Conservation (phyloP, 1,140 invertebrate species). For the Pseudomyrmex cubaensis region DNA sequence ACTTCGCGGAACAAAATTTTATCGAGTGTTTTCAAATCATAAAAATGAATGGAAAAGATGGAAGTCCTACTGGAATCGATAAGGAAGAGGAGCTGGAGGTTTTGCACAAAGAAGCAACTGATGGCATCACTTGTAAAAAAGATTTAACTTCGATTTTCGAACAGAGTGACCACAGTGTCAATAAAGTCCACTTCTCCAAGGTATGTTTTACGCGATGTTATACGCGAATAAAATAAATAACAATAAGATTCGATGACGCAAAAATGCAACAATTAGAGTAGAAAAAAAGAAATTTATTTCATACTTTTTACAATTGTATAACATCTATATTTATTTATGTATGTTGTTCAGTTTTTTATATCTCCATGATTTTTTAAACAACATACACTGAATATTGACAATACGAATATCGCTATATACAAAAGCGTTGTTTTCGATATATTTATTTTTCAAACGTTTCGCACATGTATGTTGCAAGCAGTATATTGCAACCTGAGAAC, state of each 20-base stretch:
- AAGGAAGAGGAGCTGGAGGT: neutral
- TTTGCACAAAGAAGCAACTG: neutral
- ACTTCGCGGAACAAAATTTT: neutral
- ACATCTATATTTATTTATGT: neutral
- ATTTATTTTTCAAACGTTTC: neutral
- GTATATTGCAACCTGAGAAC: neutral
- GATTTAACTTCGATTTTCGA: slow-evolving; percentile 76
- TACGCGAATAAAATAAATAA: neutral
- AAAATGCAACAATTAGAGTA: neutral
- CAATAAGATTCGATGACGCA: neutral
- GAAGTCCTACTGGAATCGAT: neutral
- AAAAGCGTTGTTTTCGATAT: neutral
- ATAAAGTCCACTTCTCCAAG: slow-evolving; percentile 76
- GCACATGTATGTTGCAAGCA: neutral
- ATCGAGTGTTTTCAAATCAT: neutral
- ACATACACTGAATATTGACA: neutral
- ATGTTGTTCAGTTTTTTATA: neutral
- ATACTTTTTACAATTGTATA: no score
- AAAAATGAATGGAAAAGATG: slow-evolving; percentile 8
- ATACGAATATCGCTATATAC: neutral
- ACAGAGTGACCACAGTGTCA: slow-evolving; percentile 74
- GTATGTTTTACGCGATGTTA: slow-evolving; percentile 53
- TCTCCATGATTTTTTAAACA: neutral
- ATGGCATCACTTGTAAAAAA: slow-evolving; percentile 57
- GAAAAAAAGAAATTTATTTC: no score